Conservation (phyloP, 1,140 invertebrate species). For the Meloidogyne floridensis region DNA sequence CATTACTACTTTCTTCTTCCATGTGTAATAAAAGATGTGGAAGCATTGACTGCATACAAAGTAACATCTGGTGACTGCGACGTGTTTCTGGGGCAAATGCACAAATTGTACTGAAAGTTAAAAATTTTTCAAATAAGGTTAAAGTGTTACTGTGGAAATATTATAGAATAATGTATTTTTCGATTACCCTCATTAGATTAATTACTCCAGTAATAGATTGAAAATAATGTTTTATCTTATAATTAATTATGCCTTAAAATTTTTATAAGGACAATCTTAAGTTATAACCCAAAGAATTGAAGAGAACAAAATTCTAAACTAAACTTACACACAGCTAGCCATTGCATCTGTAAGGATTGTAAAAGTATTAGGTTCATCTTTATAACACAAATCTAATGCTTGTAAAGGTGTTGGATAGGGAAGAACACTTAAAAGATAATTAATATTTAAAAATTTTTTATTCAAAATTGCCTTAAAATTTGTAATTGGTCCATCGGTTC, state of each 20-base stretch:
- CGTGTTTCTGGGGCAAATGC: constrained; percentile 93
- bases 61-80: constrained; percentile 93
- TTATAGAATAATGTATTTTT: no score
- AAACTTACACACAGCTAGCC: constrained; percentile 78
- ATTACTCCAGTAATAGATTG: no score
- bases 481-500: constrained; percentile 73
- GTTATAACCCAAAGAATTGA: no score
- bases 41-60: constrained; percentile 84
- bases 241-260: no score
- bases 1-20: constrained; percentile 80
- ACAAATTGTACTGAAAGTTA: constrained; percentile 77
- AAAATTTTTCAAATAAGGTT: background rate
- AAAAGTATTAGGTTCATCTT: constrained; percentile 91
- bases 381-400: constrained; percentile 94
- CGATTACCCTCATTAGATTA: no score
- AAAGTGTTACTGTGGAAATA: no score
- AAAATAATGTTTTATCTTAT: no score
- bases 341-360: constrained; percentile 85
- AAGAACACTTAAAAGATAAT: constrained; percentile 90
- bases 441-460: constrained; percentile 67
- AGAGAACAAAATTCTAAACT: background rate
- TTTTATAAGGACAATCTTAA: no score
- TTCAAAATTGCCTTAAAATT: constrained; percentile 10
- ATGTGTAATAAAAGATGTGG: constrained; percentile 91
- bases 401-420: constrained; percentile 92